Evolutionary conservation across 1,140 invertebrate genomes (phyloP).

Genomic region (Bradysia coprophila): DNA sequence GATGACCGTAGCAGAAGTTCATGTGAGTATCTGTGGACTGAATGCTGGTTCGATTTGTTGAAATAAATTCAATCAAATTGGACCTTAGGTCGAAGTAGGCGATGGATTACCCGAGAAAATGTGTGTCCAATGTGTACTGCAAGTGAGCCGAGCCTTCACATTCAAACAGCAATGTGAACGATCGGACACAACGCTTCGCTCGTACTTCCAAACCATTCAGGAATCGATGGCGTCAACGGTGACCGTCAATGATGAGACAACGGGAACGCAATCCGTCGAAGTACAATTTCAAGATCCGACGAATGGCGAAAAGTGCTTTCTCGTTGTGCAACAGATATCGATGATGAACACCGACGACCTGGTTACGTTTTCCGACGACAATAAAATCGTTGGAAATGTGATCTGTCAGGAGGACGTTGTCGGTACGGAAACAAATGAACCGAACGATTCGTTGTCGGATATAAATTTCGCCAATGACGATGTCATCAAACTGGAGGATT

Average conservation of each 20-base stretch:
- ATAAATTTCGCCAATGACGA: no score
- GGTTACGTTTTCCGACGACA: no score
- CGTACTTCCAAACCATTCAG: constrained; percentile 6
- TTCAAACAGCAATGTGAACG: constrained; percentile 29
- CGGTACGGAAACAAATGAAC: no score
- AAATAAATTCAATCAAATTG: no score
- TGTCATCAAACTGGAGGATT: no score
- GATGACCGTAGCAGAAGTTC: constrained; percentile 19
- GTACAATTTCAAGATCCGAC: background rate
- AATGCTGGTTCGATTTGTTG: background rate
- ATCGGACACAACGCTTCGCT: constrained; percentile 23
- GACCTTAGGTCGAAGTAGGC: constrained; percentile 23
- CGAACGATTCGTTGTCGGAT: no score
- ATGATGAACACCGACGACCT: no score
- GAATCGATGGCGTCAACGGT: background rate
- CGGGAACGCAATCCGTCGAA: background rate
- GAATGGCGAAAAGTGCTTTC: background rate
- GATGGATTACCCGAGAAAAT: constrained; percentile 27
- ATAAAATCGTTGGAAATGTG: no score
- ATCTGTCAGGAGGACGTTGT: no score
- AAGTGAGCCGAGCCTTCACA: constrained; percentile 27
- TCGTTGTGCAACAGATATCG: background rate
- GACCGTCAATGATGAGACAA: background rate
- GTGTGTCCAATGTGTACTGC: constrained; percentile 27
- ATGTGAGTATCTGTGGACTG: constrained; percentile 16